phyloP scores from a whole-genome alignment of 2,888 invertebrate genomes.

The Operophtera brumata region DNA sequence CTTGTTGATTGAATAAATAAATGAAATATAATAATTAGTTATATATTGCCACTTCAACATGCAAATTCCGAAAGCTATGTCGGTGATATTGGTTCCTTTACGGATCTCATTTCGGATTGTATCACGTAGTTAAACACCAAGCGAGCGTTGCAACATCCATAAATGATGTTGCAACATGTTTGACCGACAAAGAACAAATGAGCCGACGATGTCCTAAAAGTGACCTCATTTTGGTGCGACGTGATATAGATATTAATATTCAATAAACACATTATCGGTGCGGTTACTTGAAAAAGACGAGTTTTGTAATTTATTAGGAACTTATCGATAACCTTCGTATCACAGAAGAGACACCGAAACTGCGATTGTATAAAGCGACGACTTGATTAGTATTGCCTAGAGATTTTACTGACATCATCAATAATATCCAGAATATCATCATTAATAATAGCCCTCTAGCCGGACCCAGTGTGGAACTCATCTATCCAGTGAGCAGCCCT shows the following conservation, averaged over 20 bases:
- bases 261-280: slow-evolving; percentile 67
- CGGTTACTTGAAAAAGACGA: slow-evolving; percentile 62
- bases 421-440: too few relatives aligned
- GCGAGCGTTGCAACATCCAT: background rate
- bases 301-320: slow-evolving; percentile 60
- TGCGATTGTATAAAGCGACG: slow-evolving; percentile 11
- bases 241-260: slow-evolving; percentile 69
- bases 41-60: too few relatives aligned
- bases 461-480: too few relatives aligned
- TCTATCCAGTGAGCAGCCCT: too few relatives aligned
- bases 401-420: background rate
- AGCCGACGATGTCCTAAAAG: slow-evolving; percentile 14
- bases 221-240: slow-evolving; percentile 59
- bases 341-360: slow-evolving; percentile 32
- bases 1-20: too few relatives aligned
- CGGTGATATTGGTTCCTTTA: too few relatives aligned
- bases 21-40: too few relatives aligned
- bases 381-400: background rate
- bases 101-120: too few relatives aligned
- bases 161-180: background rate
- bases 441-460: too few relatives aligned
- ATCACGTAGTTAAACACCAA: too few relatives aligned
- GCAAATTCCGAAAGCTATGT: too few relatives aligned
- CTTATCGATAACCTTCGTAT: slow-evolving; percentile 58
- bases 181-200: slow-evolving; percentile 22